phyloP scores from a whole-genome alignment of 2,113 vertebrate species.

The Sclerurus mexicanus region DNA sequence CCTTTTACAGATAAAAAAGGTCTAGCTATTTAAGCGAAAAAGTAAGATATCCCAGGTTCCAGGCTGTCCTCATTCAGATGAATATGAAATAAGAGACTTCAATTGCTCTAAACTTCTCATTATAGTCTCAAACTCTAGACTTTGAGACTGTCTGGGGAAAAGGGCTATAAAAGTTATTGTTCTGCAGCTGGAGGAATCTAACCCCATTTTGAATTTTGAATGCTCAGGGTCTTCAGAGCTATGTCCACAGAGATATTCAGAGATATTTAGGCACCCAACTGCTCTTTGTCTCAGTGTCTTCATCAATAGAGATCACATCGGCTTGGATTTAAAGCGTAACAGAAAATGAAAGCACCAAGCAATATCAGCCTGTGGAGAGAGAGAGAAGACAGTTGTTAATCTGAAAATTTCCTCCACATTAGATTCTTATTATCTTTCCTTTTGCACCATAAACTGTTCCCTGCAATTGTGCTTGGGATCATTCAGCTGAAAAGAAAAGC shows the following conservation, averaged over 20 bases:
- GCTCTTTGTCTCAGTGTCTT: conserved; percentile 23
- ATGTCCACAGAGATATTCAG: not conserved
- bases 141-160: conserved; percentile 30
- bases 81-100: conserved; percentile 5
- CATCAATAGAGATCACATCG: conserved; percentile 8
- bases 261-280: conserved; percentile 21
- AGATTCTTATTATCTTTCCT: conserved; percentile 29
- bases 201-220: conserved; percentile 19
- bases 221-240: not conserved
- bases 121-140: conserved; percentile 7
- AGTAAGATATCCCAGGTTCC: not conserved
- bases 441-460: not conserved
- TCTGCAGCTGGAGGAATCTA: conserved; percentile 31
- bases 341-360: conserved; percentile 12
- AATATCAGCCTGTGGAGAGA: not conserved
- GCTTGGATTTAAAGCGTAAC: not conserved
- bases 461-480: conserved; percentile 8
- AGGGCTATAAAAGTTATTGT: not conserved
- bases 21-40: not conserved
- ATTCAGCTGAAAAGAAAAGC: not conserved
- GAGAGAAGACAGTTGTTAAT: not conserved
- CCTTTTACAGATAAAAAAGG: not conserved
- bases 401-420: conserved; percentile 14
- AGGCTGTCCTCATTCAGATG: not conserved
- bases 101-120: conserved; percentile 17